phyloP scores from a whole-genome alignment of 1,140 invertebrate species.

The Microplitis mediator region DNA sequence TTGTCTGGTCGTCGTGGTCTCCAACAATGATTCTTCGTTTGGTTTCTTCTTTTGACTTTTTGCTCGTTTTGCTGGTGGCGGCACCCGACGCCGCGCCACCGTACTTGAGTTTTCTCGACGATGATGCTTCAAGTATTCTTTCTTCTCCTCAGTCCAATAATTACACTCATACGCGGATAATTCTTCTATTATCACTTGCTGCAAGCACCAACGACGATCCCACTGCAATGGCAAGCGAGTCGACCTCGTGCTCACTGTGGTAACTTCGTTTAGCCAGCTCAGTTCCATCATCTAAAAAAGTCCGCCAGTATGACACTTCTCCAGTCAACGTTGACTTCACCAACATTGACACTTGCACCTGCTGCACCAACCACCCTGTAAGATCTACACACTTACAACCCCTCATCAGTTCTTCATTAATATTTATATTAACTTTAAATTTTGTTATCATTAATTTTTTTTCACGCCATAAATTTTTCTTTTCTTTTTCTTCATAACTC shows the following conservation, averaged over 20 bases:
- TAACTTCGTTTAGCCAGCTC: conserved; percentile 3
- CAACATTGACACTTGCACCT: conserved; percentile 5
- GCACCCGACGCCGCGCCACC: conserved; percentile 18
- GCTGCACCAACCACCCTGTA: not conserved
- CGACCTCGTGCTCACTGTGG: conserved; percentile 4
- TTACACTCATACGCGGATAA: not conserved
- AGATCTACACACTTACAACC: not conserved
- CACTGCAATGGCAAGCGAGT: not conserved
- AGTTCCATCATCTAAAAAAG: conserved; percentile 22
- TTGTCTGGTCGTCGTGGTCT: not conserved
- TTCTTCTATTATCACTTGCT: not conserved
- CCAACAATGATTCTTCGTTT: not conserved
- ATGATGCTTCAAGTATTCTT: not conserved
- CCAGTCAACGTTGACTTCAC: not conserved
- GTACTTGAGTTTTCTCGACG: not conserved
- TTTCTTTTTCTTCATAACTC: not conserved
- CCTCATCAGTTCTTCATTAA: not conserved
- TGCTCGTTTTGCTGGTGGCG: conserved; percentile 1
- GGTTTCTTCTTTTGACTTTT: not conserved
- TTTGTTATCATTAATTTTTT: not conserved
- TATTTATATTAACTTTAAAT: not conserved
- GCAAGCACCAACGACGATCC: conserved; percentile 7
- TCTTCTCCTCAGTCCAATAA: not conserved
- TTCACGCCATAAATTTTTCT: not conserved
- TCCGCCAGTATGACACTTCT: conserved; percentile 8